Evolutionary conservation across 2,113 vertebrate species (phyloP), one percentile per base, ranked within the genome.

Genomic region (Zingel zingel): DNA sequence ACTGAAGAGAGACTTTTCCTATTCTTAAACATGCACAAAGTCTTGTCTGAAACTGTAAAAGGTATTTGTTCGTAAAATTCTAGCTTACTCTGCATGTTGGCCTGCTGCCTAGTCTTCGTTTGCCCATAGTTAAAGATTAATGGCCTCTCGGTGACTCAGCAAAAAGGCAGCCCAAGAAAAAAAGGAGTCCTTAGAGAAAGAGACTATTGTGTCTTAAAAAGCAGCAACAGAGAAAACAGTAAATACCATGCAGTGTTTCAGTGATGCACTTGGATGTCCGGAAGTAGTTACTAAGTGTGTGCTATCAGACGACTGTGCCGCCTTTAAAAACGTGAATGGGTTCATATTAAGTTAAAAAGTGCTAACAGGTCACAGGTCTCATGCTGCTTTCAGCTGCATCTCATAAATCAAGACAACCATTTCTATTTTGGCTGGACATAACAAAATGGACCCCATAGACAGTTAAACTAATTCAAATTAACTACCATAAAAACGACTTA

Each of bases 81-180:
- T 7, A 48, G 69, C 51, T 84, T n/a, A 11, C 36, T 59, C 25
- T 67, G 81, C 77, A 33, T 1, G 18, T 57, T 71, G 78, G 87
- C 63, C 62, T 18, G 36, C 73, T 3, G 58, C 84, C 74, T 56
- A 21, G 59, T 74, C 39, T 68, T 13, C 54, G 79, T 81, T 77
- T 45, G 74, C 18, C 65, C 81, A 14, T 85, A 66, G 90, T 89
- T 89, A 92, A 89, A 88, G 84, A 93, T 92, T 91, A 89, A 93
- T 90, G 75, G 56, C 30, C 43, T 83, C 85, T 50, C 7, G 2
- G 87, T 94, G 93, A 94, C 71, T 93, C 93, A 91, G 91, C 93
- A 85, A 57, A 86, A 84, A 71, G 11, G 58, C 58, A 69, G 84
- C 65, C 73, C 0, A 47, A 68, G 63, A 69, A 66, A 80, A 82